Conservation (phyloP, 2,113 vertebrate species). For the Vulpes vulpes region DNA sequence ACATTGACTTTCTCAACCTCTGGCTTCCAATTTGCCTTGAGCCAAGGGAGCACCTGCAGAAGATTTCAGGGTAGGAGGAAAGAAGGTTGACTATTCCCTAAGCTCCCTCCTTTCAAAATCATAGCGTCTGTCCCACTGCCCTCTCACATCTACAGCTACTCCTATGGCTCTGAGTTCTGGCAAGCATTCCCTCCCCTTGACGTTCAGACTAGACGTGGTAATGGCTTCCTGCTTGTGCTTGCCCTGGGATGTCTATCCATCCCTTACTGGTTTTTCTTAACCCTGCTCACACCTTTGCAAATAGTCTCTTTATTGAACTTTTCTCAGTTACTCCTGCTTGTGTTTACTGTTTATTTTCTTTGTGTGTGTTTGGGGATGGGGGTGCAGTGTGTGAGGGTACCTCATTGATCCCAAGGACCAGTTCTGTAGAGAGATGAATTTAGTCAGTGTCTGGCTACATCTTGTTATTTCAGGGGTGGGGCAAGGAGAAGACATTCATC, state of each 20-base stretch:
- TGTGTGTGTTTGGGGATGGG: background rate
- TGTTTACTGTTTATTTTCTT: background rate
- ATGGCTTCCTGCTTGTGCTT: background rate
- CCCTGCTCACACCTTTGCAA: background rate
- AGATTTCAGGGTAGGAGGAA: background rate
- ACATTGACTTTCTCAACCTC: background rate
- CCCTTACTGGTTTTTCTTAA: background rate
- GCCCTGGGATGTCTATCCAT: background rate
- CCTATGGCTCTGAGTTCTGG: background rate
- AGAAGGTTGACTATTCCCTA: background rate
- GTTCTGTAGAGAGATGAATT: slow-evolving; percentile 30
- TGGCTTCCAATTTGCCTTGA: background rate
- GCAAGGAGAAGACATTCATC: background rate
- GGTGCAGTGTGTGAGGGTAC: background rate
- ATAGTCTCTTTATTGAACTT: slow-evolving; percentile 23
- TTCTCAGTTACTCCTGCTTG: background rate
- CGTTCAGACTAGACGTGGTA: background rate
- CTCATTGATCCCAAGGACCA: background rate
- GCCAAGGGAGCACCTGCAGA: background rate
- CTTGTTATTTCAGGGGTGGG: background rate
- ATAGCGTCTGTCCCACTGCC: background rate
- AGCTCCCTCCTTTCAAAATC: background rate
- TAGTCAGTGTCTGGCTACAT: background rate
- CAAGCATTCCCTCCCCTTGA: background rate
- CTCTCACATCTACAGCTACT: background rate